Base-by-base conservation (phyloP, 2,797 vertebrate species). In the Salarias fasciatus region DNA sequence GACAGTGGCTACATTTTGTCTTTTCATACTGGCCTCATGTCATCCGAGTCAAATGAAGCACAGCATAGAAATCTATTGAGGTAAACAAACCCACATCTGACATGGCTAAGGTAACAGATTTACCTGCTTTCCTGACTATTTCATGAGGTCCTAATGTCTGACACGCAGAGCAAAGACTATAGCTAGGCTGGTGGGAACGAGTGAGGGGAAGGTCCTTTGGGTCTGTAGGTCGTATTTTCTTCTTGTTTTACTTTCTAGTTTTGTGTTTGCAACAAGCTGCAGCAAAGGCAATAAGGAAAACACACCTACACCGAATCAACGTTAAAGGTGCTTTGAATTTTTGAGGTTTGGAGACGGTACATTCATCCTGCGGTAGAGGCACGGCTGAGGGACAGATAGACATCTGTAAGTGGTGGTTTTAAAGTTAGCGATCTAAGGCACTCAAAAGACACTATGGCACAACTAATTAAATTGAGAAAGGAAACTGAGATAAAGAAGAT, bases 391-490 rank as follows among this genome's bases (percentile, higher is more conserved):
- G 85, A 80, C 82, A 87, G 63, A 83, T 69, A 72, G 79, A 90
- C 80, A 86, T 85, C 86, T 86, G 84, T 82, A 86, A n/a, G 86
- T 85, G 78, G 87, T 83, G 83, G 80, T 80, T 79, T 79, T 74
- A 79, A 75, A 84, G 84, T 88, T 90, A 86, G 86, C 73, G 35
- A 86, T 90, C 91, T 93, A 94, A 94, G 93, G 93, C 93, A 94
- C 93, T 94, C 90, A 85, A 92, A 91, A 84, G 86, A 91, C 85
- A 91, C 90, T 82, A 91, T 93, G 92, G 92, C 92, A 93, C 92
- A 72, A 65, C 89, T 89, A 88, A 61, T 52, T 72, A 36, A 28
- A 40, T 28, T n/a, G 15, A 58, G 11, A 61, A 38, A 24, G 38
- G 36, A 14, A 24, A 24, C 18, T 18, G 57, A 8, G 47, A 63